Conservation (phyloP, 1,140 invertebrate genomes). For the Atopsyche davidsoni region DNA sequence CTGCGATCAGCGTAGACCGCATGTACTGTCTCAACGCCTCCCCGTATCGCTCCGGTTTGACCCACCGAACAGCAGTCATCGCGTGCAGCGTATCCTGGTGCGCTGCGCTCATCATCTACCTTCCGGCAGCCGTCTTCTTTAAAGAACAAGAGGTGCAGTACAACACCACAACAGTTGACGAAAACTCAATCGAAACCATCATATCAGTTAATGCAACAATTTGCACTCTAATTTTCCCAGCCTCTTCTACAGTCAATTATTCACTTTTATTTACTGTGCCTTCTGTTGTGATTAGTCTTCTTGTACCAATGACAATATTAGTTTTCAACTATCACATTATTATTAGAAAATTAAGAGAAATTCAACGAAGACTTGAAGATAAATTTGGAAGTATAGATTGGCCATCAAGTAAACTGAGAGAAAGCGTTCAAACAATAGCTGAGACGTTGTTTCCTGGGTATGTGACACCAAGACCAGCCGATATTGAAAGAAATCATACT, state of each 20-base stretch:
- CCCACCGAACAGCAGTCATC: conserved; percentile 39
- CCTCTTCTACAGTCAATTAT: conserved; percentile 41
- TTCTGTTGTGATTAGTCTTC: conserved; percentile 46
- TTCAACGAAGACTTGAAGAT: conserved; percentile 22
- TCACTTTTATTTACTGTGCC: conserved; percentile 52
- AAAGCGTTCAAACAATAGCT: conserved; percentile 21
- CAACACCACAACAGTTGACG: conserved; percentile 7
- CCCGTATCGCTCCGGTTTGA: conserved; percentile 51
- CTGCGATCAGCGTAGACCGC: conserved; percentile 54
- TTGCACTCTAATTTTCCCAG: conserved; percentile 54
- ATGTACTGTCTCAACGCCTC: conserved; percentile 52
- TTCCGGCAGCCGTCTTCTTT: conserved; percentile 53
- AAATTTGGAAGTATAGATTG: conserved; percentile 14
- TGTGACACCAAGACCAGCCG: conserved; percentile 1
- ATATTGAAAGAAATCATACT: conserved; percentile 2
- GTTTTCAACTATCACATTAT: conserved; percentile 55
- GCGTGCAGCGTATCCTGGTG: conserved; percentile 47
- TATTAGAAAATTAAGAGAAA: conserved; percentile 42
- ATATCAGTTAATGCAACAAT: conserved; percentile 34
- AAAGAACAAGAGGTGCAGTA: conserved; percentile 33
- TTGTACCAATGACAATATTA: conserved; percentile 51
- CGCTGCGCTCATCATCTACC: conserved; percentile 45
- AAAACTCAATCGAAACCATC: not conserved
- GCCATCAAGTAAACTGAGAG: conserved; percentile 15
- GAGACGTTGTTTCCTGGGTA: conserved; percentile 13